phyloP scores from a whole-genome alignment of 2,797 vertebrate species.

The Lithobates sylvaticus region DNA sequence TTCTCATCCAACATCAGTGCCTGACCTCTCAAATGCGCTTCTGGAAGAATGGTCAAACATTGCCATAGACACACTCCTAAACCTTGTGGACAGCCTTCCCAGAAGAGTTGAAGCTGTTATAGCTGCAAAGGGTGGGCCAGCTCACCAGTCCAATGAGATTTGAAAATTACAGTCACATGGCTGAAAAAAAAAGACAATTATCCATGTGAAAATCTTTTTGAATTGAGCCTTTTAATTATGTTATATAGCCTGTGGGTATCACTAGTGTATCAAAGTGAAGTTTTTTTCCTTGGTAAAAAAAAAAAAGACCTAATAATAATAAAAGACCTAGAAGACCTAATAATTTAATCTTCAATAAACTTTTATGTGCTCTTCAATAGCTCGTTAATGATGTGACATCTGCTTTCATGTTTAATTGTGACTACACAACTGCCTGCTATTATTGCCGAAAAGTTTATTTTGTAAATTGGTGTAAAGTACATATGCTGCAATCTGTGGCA shows the following conservation, averaged over 20 bases:
- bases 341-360: neutral
- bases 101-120: too few species aligned
- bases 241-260: neutral
- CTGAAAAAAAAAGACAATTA: neutral
- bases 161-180: neutral
- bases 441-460: neutral
- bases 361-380: neutral
- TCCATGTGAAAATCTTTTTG: neutral
- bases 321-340: neutral
- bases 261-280: neutral
- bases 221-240: neutral
- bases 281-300: neutral
- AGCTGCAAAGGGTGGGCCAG: too few species aligned
- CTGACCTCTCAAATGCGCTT: too few species aligned
- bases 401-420: neutral
- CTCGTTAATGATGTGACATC: neutral
- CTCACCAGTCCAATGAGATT: neutral
- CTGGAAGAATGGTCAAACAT: too few species aligned
- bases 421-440: neutral
- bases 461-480: neutral
- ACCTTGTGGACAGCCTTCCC: too few species aligned
- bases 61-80: too few species aligned
- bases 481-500: neutral
- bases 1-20: too few species aligned
- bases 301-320: too few species aligned